Percentiles rank a stretch among this genome's conserved stretches.
phyloP scores from a whole-genome alignment of 2,797 vertebrate genomes.

The Acanthurus leucopareius region DNA sequence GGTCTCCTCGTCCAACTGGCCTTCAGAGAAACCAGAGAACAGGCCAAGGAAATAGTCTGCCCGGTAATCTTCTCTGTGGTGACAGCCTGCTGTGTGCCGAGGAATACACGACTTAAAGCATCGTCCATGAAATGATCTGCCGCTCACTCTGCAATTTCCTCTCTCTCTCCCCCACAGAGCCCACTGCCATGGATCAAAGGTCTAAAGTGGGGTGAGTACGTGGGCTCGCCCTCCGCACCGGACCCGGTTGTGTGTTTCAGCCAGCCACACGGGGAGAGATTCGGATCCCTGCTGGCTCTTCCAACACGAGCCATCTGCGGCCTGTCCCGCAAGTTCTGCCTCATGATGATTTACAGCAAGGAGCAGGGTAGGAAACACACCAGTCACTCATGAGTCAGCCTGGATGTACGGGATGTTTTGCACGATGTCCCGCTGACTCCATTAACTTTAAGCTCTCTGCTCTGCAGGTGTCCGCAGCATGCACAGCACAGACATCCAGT shows the following conservation, averaged over 20 bases:
- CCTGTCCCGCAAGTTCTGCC: conserved; percentile 95
- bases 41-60: conserved; percentile 89
- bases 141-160: conserved; percentile 43
- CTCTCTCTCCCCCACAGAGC: conserved; percentile 84
- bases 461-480: conserved; percentile 95
- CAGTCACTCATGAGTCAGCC: background rate
- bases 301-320: conserved; percentile 97
- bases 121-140: conserved; percentile 35
- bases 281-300: conserved; percentile 94
- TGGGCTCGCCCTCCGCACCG: conserved; percentile 95
- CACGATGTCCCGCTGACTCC: conserved; percentile 13
- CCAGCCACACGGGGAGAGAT: conserved; percentile 95
- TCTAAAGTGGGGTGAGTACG: conserved; percentile 98
- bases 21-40: conserved; percentile 94
- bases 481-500: conserved; percentile 99
- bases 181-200: conserved; percentile 98
- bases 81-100: conserved; percentile 11
- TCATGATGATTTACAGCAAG: conserved; percentile 99
- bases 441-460: conserved; percentile 9
- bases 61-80: conserved; percentile 85
- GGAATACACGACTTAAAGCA: conserved; percentile 16
- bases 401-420: background rate
- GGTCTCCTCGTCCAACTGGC: conserved; percentile 97
- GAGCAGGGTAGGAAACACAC: conserved; percentile 90
- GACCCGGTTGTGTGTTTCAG: conserved; percentile 98